Percentiles rank a stretch among this genome's conserved stretches.
phyloP scores from a whole-genome alignment of 2,113 vertebrate species.

The Toxotes jaculatrix region DNA sequence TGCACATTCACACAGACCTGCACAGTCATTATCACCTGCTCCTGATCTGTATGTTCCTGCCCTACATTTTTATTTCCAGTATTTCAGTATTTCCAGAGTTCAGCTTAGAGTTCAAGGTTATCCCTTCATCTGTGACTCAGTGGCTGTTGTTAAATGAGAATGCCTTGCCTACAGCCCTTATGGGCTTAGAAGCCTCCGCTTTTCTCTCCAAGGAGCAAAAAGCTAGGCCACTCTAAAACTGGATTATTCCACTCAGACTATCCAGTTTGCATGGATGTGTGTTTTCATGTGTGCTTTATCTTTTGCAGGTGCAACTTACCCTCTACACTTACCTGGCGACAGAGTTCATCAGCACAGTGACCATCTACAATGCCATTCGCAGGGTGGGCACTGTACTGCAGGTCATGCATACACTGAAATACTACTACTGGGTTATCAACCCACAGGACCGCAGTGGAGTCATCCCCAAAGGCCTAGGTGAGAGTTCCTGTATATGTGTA shows the following conservation, averaged over 20 bases:
- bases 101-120: constrained; percentile 44
- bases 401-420: constrained; percentile 96
- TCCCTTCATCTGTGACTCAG: constrained; percentile 25
- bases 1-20: background rate
- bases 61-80: constrained; percentile 31
- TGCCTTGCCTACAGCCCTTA: constrained; percentile 9
- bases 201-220: constrained; percentile 25
- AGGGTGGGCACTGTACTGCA: constrained; percentile 95
- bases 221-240: constrained; percentile 18
- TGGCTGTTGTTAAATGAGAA: constrained; percentile 35
- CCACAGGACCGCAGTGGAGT: constrained; percentile 97
- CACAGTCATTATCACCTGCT: constrained; percentile 33
- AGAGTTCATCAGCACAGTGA: constrained; percentile 96
- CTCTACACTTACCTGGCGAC: constrained; percentile 97
- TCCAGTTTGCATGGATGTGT: background rate
- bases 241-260: constrained; percentile 1
- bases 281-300: constrained; percentile 15
- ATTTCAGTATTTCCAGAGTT: constrained; percentile 8
- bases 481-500: constrained; percentile 24
- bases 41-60: constrained; percentile 2
- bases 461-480: constrained; percentile 92
- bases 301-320: constrained; percentile 90
- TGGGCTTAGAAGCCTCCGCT: constrained; percentile 3
- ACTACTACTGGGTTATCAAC: constrained; percentile 96
- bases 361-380: constrained; percentile 95